Evolutionary conservation across 92 coral and sea anemone genomes (phyloP), one percentile per base, ranked within the genome.

Genomic region (Micromussa lordhowensis): DNA sequence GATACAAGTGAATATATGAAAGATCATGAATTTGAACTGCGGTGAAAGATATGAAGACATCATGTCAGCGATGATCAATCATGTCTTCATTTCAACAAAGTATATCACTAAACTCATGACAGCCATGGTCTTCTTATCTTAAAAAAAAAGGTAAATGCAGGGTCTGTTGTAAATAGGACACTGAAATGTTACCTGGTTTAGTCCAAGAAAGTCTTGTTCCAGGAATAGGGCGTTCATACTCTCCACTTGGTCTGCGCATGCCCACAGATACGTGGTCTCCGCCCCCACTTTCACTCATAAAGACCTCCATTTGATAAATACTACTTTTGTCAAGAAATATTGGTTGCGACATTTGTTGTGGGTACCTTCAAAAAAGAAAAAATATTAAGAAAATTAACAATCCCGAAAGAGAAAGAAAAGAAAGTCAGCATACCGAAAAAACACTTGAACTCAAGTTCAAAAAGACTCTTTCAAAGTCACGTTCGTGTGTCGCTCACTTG

Each of bases 211-310:
- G 93, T 35, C 92, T 90, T 6, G 22, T 38, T 11, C 66, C 79
- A 18, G 78, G 82, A 28, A 95, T 84, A 31, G 98, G 98, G 14
- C 94, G 79, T 81, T 95, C 98, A 80, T 55, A 79, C 24, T 88
- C 87, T 22, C 96, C 96, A 82, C 79, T 89, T 24, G 98, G 96
- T 3, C 40, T 78, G 63, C 88, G 82, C 92, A 93, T 95, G 35
- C 94, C 98, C 1, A 91, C 90, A 29, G 98, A 95, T 29, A 83
- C 79, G 78, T 86, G 93, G 63, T 94, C 98, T 3, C 15, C 12
- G 26, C 82, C 72, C 4, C 0, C 3, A 15, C 68, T 88, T 80
- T 91, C 90, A 38, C 91, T 86, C 86, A 88, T 83, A 6, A 92
- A 70, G 32, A 87, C 75, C 34, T 82, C 92, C 71, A 94, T 64